phyloP scores from a whole-genome alignment of 2,888 invertebrate genomes.

The Tricholauxania praeusta region DNA sequence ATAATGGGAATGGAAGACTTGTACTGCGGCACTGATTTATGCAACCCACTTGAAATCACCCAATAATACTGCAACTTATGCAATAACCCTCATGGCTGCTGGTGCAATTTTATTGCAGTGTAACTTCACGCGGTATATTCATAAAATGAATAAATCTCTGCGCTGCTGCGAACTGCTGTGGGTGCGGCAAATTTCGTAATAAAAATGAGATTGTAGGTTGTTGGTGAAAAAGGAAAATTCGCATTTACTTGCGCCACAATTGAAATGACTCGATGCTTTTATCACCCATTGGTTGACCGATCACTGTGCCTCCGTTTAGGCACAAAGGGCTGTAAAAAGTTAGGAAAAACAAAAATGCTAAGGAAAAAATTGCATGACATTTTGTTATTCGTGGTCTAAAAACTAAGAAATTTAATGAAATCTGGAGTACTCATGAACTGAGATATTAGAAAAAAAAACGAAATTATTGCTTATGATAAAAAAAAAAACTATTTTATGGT shows the following conservation, averaged over 20 bases:
- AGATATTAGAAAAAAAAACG: no score
- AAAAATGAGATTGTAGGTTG: no score
- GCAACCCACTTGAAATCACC: conserved; percentile 1
- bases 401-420: no score
- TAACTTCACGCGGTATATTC: conserved; percentile 52
- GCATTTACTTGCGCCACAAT: conserved; percentile 44
- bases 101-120: neutral
- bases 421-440: no score
- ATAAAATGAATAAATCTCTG: conserved; percentile 55
- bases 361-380: no score
- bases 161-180: conserved; percentile 28
- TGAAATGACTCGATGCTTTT: conserved; percentile 55
- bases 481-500: no score
- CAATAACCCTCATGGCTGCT: neutral
- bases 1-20: neutral
- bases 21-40: conserved; percentile 17
- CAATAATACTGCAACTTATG: neutral
- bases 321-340: no score
- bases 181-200: neutral
- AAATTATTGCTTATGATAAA: no score
- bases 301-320: no score
- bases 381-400: no score
- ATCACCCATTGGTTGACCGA: conserved; percentile 27
- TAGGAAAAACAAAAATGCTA: no score
- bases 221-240: neutral